Evolutionary conservation across 2,888 invertebrate species (phyloP).

Genomic region (Agrotis clavis): DNA sequence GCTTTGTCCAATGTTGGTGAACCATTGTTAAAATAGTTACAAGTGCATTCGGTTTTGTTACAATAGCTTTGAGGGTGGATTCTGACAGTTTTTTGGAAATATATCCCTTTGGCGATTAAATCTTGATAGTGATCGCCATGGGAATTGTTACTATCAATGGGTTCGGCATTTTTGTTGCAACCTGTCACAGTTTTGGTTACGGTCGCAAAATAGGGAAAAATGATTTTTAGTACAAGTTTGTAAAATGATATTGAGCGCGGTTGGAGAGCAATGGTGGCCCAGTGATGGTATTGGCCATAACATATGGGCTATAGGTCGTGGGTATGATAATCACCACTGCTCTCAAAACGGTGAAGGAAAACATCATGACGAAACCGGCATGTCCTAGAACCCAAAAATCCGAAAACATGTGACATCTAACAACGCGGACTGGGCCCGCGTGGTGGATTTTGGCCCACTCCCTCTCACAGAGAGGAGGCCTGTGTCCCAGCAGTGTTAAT

Average conservation of each 20-base stretch:
- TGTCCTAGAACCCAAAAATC: too few species aligned
- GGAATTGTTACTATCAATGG: constrained; percentile 27
- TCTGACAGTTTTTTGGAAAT: constrained; percentile 51
- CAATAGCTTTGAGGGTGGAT: constrained; percentile 46
- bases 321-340: too few species aligned
- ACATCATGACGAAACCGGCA: too few species aligned
- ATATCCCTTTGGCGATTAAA: constrained; percentile 51
- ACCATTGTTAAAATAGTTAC: constrained; percentile 47
- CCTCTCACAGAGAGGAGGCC: too few species aligned
- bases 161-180: constrained; percentile 26
- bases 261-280: too few species aligned
- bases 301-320: too few species aligned
- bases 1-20: constrained; percentile 48
- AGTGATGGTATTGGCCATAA: too few species aligned
- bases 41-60: constrained; percentile 57
- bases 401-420: too few species aligned
- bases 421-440: too few species aligned
- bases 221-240: not conserved
- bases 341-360: too few species aligned
- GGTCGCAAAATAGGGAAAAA: not conserved
- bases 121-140: constrained; percentile 53
- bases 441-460: too few species aligned
- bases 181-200: constrained; percentile 29
- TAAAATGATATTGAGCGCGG: not conserved
- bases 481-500: too few species aligned